Base-by-base conservation (phyloP, 2,113 vertebrate genomes). In the Kryptolebias marmoratus region DNA sequence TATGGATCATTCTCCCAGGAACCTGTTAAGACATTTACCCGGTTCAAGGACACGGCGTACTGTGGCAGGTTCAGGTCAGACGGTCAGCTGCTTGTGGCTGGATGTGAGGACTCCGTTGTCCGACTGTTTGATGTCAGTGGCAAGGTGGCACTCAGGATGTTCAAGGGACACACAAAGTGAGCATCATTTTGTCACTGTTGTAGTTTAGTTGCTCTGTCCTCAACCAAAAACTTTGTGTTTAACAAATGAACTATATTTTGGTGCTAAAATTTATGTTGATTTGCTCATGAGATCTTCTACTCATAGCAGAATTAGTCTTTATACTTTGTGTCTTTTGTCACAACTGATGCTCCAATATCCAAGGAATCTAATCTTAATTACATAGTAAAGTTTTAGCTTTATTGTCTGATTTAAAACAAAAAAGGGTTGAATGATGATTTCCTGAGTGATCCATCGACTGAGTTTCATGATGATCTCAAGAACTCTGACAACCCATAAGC, bases 1-100 rank as follows among this genome's bases (percentile, higher is more conserved):
- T 99, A 99, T 6, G 96, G 96, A 1, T 94, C 93, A 0, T 96
- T 96, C 68, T 97, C 98, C 14, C 96, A 96, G 81, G 96, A 98
- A 77, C 97, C 98, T 4, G 75, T 97, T 68, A 97, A 95, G 89
- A 94, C 95, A 0, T 99, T 97, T 83, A 96, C 95, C 1, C 94
- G 95, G 6, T 99, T 99, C 89, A 95, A 94, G 65, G 96, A 96
- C 66, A 95, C 95, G 0, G 97, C 96, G 0, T 98, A 98, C 68
- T 91, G 96, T 72, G 98, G 95, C 11, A 95, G 94, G 0, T 98
- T 96, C 82, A 84, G 98, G 75, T 94, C 94, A 1, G 98, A 99
- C 4, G 98, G 98, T 32, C 94, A 93, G 18, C 89, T 99, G 73
- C 94, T 99, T 0, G 94, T 94, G 9, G 96, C 98, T 0, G 97